phyloP scores from a whole-genome alignment of 2,888 invertebrate species.

The Antheraea assamensis region DNA sequence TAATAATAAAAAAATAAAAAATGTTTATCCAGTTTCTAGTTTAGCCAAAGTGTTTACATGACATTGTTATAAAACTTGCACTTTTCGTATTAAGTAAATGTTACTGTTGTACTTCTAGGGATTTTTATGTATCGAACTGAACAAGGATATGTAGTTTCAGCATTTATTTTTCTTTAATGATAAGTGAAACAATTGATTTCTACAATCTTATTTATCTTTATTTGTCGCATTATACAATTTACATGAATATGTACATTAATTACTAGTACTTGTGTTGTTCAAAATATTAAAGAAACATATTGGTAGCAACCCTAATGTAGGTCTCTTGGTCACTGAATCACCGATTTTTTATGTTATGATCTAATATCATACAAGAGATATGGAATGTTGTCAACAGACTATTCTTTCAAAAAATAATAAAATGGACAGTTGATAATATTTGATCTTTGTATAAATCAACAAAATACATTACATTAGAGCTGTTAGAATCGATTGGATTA shows the following conservation, averaged over 20 bases:
- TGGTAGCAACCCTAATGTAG: neutral
- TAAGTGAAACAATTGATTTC: too few species aligned
- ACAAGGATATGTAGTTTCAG: too few species aligned
- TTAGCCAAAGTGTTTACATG: neutral
- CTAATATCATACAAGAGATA: conserved; percentile 23
- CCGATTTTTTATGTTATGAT: conserved; percentile 26
- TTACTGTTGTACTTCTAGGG: neutral
- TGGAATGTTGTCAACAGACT: conserved; percentile 27
- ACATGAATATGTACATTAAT: neutral
- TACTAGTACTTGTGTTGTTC: neutral
- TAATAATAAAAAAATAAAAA: too few species aligned
- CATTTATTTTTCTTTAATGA: neutral
- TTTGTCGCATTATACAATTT: too few species aligned
- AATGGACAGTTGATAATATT: neutral
- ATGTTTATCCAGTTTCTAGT: too few species aligned
- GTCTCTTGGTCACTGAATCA: conserved; percentile 24
- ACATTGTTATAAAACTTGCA: neutral
- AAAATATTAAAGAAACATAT: neutral
- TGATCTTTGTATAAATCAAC: conserved; percentile 12
- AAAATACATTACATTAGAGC: conserved; percentile 17
- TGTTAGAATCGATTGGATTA: conserved; percentile 12
- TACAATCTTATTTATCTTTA: too few species aligned
- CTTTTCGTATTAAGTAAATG: neutral
- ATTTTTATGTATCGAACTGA: neutral
- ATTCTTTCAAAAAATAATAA: conserved; percentile 26